These are phyloP conservation scores for Coremacera marginata DNA, from an alignment of 2,888 invertebrate genomes.

Conservation along the genomic window DNA sequence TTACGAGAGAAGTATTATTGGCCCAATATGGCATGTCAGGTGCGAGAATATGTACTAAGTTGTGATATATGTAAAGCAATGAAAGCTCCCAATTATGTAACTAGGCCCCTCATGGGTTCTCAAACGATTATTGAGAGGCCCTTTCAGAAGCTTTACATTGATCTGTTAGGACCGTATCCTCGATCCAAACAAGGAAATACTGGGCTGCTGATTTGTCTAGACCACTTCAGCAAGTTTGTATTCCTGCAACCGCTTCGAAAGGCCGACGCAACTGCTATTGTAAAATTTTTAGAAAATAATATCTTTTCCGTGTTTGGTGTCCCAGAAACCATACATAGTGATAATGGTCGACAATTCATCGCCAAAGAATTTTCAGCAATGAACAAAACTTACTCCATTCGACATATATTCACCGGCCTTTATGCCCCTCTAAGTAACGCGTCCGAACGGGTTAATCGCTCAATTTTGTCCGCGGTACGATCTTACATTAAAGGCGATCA, in stretches of 20 bases:
- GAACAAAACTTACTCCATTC: constrained; percentile 18
- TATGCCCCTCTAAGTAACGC: constrained; percentile 32
- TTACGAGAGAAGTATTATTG: constrained; percentile 38
- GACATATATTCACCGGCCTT: constrained; percentile 24
- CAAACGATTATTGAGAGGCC: constrained; percentile 10
- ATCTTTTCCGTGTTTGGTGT: constrained; percentile 52
- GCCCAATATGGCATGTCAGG: constrained; percentile 34
- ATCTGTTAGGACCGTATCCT: constrained; percentile 39
- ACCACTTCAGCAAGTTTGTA: constrained; percentile 29
- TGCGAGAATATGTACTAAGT: neutral
- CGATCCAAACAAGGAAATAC: constrained; percentile 25
- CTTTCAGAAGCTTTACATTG: constrained; percentile 36
- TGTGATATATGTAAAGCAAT: neutral
- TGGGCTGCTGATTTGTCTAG: constrained; percentile 10
- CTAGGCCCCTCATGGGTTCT: constrained; percentile 32
- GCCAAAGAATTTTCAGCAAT: constrained; percentile 36
- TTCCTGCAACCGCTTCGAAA: constrained; percentile 28
- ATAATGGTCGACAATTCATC: constrained; percentile 52
- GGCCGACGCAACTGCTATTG: neutral
- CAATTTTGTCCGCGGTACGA: constrained; percentile 31
- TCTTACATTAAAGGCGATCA: constrained; percentile 29
- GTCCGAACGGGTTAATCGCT: constrained; percentile 30
- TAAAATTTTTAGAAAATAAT: constrained; percentile 34
- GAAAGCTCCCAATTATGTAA: neutral
- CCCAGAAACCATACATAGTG: constrained; percentile 46